A percentile compares a stretch with the other conserved stretches of the same genome.
These are phyloP conservation scores for Ceratina australensis DNA, from an alignment of 1,140 invertebrate genomes.

Conservation along the genomic window DNA sequence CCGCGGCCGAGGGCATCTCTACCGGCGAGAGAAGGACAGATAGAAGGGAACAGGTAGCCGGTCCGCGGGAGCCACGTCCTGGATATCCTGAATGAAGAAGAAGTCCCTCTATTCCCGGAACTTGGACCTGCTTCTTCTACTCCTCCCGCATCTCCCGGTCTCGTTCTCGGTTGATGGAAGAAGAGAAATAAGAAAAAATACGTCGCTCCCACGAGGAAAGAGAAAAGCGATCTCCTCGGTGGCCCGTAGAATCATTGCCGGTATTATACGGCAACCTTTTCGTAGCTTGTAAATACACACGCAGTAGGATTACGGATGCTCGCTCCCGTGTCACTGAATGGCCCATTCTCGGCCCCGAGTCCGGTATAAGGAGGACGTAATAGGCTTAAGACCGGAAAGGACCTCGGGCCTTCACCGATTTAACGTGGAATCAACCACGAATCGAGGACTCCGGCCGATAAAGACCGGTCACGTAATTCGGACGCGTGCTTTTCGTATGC, in stretches of 20 bases:
- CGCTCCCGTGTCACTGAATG: constrained; percentile 52
- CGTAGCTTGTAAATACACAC: constrained; percentile 63
- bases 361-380: constrained; percentile 48
- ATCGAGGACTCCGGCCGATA: constrained; percentile 52
- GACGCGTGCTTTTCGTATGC: constrained; percentile 58
- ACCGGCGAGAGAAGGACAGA: constrained; percentile 11
- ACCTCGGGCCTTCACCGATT: constrained; percentile 45
- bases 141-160: neutral
- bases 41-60: constrained; percentile 61
- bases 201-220: neutral
- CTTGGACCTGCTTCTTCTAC: constrained; percentile 41
- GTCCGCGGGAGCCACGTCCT: constrained; percentile 50
- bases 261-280: constrained; percentile 48
- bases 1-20: constrained; percentile 45
- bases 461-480: constrained; percentile 63
- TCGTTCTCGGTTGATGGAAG: neutral
- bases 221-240: constrained; percentile 57
- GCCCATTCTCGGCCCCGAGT: constrained; percentile 3
- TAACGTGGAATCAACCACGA: constrained; percentile 54
- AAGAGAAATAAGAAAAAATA: neutral
- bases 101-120: constrained; percentile 57
- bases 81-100: constrained; percentile 58
- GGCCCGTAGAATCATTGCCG: constrained; percentile 41
- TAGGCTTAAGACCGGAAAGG: constrained; percentile 64
- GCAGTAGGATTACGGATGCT: constrained; percentile 61